Evolutionary conservation across 2,113 vertebrate genomes (phyloP).

Genomic region (Manacus vitellinus): DNA sequence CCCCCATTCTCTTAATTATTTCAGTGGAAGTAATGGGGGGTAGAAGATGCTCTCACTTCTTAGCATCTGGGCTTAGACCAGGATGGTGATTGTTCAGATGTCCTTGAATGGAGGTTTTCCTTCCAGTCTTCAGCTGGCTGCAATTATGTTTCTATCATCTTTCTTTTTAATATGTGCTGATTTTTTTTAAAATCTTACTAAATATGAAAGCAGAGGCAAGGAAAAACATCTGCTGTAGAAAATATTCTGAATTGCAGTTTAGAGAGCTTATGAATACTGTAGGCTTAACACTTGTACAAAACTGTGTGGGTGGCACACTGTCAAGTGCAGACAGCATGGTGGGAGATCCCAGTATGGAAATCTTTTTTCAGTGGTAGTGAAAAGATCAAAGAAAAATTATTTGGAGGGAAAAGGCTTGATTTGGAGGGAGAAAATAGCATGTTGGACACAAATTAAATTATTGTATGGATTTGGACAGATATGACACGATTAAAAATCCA

Average conservation of each 20-base stretch:
- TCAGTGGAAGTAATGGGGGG: neutral
- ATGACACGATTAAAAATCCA: neutral
- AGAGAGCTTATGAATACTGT: neutral
- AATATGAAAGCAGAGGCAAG: constrained; percentile 36
- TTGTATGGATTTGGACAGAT: neutral
- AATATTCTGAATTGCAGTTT: constrained; percentile 13
- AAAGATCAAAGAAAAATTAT: neutral
- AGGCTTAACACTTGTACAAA: constrained; percentile 32
- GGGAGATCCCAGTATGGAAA: constrained; percentile 21
- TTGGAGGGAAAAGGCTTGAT: neutral
- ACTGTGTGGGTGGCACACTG: neutral
- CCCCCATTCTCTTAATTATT: neutral
- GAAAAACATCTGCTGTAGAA: constrained; percentile 44
- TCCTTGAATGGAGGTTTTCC: neutral
- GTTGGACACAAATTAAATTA: neutral
- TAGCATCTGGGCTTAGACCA: neutral
- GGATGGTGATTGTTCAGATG: neutral
- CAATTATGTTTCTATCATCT: constrained; percentile 31
- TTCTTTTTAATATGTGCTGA: constrained; percentile 19
- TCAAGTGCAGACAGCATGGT: constrained; percentile 36
- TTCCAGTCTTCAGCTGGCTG: constrained; percentile 16
- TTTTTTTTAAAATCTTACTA: neutral
- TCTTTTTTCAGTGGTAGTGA: neutral
- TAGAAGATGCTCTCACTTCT: neutral
- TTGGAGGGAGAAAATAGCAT: neutral